Evolutionary conservation across 2,797 vertebrate genomes (phyloP).

Genomic region (Lophius americanus): DNA sequence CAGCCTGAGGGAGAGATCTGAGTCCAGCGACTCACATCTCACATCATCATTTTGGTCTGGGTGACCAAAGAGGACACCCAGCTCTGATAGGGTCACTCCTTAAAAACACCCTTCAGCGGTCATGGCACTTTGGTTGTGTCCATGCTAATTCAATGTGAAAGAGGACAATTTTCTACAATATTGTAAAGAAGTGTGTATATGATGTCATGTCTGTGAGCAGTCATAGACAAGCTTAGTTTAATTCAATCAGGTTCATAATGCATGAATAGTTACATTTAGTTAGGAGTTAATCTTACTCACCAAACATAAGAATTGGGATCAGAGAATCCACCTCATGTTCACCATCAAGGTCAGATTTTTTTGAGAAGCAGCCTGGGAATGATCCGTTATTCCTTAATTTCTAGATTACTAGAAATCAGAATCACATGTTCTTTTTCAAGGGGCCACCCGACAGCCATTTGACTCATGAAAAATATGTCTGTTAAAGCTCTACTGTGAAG

Average conservation of each 20-base stretch:
- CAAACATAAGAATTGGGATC: not conserved
- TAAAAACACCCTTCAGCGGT: not conserved
- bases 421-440: too few relatives aligned
- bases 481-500: constrained; percentile 7
- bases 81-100: constrained; percentile 55
- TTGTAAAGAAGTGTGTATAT: constrained; percentile 24
- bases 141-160: constrained; percentile 24
- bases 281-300: constrained; percentile 6
- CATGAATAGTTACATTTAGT: constrained; percentile 3
- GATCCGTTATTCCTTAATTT: too few relatives aligned
- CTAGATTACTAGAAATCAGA: too few relatives aligned
- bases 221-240: constrained; percentile 15
- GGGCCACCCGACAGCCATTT: too few relatives aligned
- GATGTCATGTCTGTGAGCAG: constrained; percentile 24
- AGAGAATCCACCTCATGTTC: not conserved
- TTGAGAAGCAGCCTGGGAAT: too few relatives aligned
- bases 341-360: too few relatives aligned
- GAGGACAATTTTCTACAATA: constrained; percentile 25
- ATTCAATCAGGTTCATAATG: constrained; percentile 8
- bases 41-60: not conserved
- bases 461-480: too few relatives aligned
- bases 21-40: constrained; percentile 56
- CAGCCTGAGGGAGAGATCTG: constrained; percentile 82
- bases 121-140: not conserved
- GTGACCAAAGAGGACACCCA: constrained; percentile 86